Conservation (phyloP, 2,888 invertebrate species). For the Heliconius ismenius region DNA sequence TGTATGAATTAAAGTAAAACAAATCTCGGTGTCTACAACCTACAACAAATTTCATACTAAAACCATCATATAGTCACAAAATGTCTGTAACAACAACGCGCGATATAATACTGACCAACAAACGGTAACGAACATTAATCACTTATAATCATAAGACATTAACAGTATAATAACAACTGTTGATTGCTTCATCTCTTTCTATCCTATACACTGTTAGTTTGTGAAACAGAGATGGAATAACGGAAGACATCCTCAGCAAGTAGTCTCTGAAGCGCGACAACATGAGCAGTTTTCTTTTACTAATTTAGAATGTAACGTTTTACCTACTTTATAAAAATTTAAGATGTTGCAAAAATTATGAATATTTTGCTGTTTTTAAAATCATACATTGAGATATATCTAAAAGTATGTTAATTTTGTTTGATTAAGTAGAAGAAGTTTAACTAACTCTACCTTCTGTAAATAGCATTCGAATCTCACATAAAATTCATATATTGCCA, state of each 20-base stretch:
- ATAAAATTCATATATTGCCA: background rate
- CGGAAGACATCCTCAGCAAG: slow-evolving; percentile 44
- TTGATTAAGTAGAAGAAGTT: too few relatives aligned
- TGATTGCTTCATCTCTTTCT: slow-evolving; percentile 45
- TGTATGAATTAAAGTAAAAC: background rate
- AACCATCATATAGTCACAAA: background rate
- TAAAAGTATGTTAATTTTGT: too few relatives aligned
- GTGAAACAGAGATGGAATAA: slow-evolving; percentile 42
- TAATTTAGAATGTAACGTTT: slow-evolving; percentile 44
- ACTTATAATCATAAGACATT: slow-evolving; percentile 45
- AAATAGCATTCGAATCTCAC: background rate
- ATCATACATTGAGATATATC: too few relatives aligned
- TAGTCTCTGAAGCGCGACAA: slow-evolving; percentile 50
- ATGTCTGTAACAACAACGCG: background rate
- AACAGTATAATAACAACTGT: slow-evolving; percentile 50
- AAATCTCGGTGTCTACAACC: too few relatives aligned
- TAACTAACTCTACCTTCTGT: too few relatives aligned
- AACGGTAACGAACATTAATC: slow-evolving; percentile 47
- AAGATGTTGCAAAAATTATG: slow-evolving; percentile 14
- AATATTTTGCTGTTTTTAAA: background rate
- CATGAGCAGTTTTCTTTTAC: slow-evolving; percentile 45
- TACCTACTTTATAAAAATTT: slow-evolving; percentile 35
- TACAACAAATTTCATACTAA: background rate
- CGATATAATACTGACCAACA: slow-evolving; percentile 43
- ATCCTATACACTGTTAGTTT: slow-evolving; percentile 19